Evolutionary conservation across 1,140 invertebrate species (phyloP).

Genomic region (Meloidogyne exigua): DNA sequence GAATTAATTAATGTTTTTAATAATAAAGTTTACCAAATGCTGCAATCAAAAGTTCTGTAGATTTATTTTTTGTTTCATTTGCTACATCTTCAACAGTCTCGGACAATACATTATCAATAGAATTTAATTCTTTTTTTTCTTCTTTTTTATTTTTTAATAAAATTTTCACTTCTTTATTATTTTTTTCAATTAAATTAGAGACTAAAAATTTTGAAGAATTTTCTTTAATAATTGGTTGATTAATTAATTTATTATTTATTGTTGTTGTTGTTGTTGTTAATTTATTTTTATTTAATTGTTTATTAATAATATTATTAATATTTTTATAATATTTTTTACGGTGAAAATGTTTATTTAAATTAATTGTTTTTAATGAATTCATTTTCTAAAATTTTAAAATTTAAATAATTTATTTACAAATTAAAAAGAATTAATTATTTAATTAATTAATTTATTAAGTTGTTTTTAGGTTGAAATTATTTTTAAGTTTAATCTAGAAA

Average conservation of each 20-base stretch:
- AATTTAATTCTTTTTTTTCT: not conserved
- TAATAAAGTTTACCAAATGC: not conserved
- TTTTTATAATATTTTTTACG: constrained; percentile 6
- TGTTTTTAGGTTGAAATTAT: too few relatives aligned
- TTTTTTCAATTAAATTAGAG: not conserved
- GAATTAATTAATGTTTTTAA: too few relatives aligned
- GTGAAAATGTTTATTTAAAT: not conserved
- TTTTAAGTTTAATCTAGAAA: too few relatives aligned
- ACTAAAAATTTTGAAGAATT: not conserved
- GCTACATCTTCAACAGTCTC: not conserved
- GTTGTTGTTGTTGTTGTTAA: not conserved
- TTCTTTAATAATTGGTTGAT: not conserved
- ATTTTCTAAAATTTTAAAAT: not conserved
- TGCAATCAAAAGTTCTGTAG: not conserved
- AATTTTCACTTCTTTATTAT: not conserved
- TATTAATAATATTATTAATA: constrained; percentile 2
- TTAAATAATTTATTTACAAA: not conserved
- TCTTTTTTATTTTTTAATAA: not conserved
- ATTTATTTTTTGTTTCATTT: not conserved
- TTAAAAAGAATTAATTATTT: not conserved
- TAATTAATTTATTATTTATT: not conserved
- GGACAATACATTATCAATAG: not conserved
- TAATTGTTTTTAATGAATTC: not conserved
- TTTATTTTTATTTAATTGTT: not conserved
- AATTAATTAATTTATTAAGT: too few relatives aligned